Evolutionary conservation across 2,797 vertebrate genomes (phyloP), one percentile per base, ranked within the genome.

Genomic region (Micropoecilia bifurca): DNA sequence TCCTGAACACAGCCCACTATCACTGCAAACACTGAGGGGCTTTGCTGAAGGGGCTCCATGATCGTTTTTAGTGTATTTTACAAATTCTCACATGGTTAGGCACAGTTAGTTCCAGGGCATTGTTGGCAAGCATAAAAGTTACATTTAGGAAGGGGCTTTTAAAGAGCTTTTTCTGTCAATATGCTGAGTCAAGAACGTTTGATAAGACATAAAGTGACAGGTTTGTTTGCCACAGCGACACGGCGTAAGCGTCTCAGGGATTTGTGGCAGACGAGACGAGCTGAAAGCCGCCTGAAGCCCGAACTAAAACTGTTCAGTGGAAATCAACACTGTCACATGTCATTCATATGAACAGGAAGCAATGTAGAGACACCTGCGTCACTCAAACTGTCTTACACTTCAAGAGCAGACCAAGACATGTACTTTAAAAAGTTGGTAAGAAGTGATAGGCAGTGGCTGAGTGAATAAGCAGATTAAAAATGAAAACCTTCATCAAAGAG

Each of bases 161-260:
- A 76, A 77, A 84, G 66, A 85, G 80, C 76, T 53, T 73, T 63
- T 71, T 69, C 48, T 80, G 76, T 88, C 84, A 88, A 90, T 91
- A 89, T 83, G 85, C 83, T 78, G 86, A 84, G 82, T 90, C 84
- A 74, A 85, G 83, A 76, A 69, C 69, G 0, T 89, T 83, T 89
- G 90, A 93, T 76, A 57, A 84, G 83, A 93, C 82, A 0, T 8
- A 33, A 90, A 85, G 89, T 91, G 94, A 93, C 92, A 92, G 78
- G 83, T 22, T 68, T 73, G 77, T 82, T 91, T 85, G 80, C 71
- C 73, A 18, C 84, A 76, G 81, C 73, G 66, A 61, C 81, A 30
- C 71, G 74, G 76, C 79, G 78, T 83, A 78, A 87, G 83, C 74
- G 86, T 91, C 85, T 84, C 71, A 78, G 84, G 81, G 87, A 82